Evolutionary conservation across 2,888 invertebrate species (phyloP).

Genomic region (Andrena camellia): DNA sequence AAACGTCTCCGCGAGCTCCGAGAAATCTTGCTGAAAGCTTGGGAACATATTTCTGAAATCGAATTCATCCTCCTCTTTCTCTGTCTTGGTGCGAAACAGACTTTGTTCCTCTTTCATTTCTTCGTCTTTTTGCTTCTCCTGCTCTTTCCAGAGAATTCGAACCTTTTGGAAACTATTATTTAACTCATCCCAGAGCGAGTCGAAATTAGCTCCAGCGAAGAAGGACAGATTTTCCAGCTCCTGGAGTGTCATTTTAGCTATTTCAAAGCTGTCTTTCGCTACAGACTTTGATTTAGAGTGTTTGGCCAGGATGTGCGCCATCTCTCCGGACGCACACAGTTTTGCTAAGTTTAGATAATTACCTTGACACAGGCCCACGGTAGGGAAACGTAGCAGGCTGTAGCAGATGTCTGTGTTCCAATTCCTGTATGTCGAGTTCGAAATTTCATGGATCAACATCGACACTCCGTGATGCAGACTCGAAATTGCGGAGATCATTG

Average conservation of each 20-base stretch:
- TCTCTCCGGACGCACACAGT: constrained; percentile 84
- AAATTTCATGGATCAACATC: constrained; percentile 86
- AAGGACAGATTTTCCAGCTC: constrained; percentile 89
- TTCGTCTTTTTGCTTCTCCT: constrained; percentile 88
- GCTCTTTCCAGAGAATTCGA: constrained; percentile 91
- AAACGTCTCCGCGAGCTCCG: constrained; percentile 27
- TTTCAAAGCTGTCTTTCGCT: constrained; percentile 86
- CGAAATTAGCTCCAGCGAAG: constrained; percentile 86
- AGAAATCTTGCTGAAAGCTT: constrained; percentile 34
- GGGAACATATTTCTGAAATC: constrained; percentile 44
- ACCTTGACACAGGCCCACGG: constrained; percentile 79
- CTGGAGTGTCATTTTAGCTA: constrained; percentile 90
- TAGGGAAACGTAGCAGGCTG: constrained; percentile 87
- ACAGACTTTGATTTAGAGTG: constrained; percentile 66
- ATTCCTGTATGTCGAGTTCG: constrained; percentile 79
- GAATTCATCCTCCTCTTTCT: constrained; percentile 40
- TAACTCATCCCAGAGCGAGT: constrained; percentile 85
- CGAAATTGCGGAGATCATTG: constrained; percentile 89
- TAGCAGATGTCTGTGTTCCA: constrained; percentile 77
- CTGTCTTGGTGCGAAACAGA: constrained; percentile 29
- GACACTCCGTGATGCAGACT: constrained; percentile 89
- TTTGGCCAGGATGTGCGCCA: constrained; percentile 83
- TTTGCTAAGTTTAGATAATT: constrained; percentile 85
- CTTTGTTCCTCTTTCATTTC: constrained; percentile 35
- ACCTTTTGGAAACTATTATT: constrained; percentile 87